Percentiles rank a stretch among this genome's conserved stretches.
phyloP scores from a whole-genome alignment of 2,797 vertebrate genomes.

The Odontamblyopus lacepedii region DNA sequence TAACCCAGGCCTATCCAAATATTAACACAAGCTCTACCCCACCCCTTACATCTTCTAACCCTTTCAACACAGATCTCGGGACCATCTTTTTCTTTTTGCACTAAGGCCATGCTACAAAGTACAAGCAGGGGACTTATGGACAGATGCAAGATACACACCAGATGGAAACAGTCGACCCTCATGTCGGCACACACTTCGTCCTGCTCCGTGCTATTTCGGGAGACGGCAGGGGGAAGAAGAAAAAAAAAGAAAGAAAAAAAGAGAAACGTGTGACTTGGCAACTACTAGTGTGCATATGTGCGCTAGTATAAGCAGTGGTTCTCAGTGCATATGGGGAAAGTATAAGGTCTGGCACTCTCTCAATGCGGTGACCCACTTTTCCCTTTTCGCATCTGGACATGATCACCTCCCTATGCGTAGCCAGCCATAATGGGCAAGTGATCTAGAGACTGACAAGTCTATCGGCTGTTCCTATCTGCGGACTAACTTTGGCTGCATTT shows the following conservation, averaged over 20 bases:
- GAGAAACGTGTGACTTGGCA: slow-evolving; percentile 68
- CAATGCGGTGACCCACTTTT: slow-evolving; percentile 64
- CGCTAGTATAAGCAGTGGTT: slow-evolving; percentile 53
- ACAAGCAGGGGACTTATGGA: slow-evolving; percentile 37
- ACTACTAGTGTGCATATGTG: slow-evolving; percentile 55
- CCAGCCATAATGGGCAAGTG: slow-evolving; percentile 36
- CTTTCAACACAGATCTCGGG: background rate
- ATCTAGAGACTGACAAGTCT: slow-evolving; percentile 48
- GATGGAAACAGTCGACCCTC: slow-evolving; percentile 53
- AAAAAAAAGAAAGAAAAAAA: background rate
- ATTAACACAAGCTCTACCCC: background rate
- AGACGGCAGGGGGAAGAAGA: slow-evolving; percentile 30
- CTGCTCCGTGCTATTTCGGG: slow-evolving; percentile 57
- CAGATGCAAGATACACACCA: slow-evolving; percentile 58
- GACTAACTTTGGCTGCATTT: slow-evolving; percentile 29
- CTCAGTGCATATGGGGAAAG: slow-evolving; percentile 52
- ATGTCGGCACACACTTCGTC: slow-evolving; percentile 35
- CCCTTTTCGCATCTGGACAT: slow-evolving; percentile 63
- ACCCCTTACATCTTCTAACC: background rate
- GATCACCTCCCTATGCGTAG: slow-evolving; percentile 42
- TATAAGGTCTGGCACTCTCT: slow-evolving; percentile 66
- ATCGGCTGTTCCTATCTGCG: slow-evolving; percentile 41
- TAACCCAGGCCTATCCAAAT: background rate
- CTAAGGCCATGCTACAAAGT: slow-evolving; percentile 19
- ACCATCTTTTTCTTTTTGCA: slow-evolving; percentile 18